Evolutionary conservation across 2,888 invertebrate genomes (phyloP).

Genomic region (Xestoiulus laeticollis): DNA sequence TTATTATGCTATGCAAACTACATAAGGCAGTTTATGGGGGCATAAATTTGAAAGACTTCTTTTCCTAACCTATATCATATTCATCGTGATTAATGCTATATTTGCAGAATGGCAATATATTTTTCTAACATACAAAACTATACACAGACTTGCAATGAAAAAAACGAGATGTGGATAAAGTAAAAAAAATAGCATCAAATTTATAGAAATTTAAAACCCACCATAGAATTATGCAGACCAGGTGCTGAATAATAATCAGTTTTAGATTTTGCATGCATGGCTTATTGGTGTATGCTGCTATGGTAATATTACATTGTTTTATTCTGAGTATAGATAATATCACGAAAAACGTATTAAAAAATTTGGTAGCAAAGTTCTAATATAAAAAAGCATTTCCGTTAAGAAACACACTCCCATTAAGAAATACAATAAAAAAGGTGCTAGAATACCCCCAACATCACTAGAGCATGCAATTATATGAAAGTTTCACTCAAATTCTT

Average conservation of each 20-base stretch:
- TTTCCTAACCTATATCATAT: not conserved
- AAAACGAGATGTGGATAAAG: not conserved
- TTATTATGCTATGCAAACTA: not conserved
- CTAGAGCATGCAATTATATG: not conserved
- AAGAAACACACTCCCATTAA: not conserved
- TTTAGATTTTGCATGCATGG: no score
- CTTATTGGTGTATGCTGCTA: no score
- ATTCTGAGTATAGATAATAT: no score
- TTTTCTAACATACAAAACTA: no score
- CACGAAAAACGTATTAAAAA: no score
- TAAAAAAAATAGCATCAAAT: not conserved
- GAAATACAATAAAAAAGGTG: not conserved
- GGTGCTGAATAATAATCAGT: no score
- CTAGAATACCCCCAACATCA: not conserved
- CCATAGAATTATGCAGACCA: no score
- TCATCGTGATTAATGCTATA: not conserved
- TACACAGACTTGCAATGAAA: not conserved
- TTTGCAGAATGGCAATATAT: not conserved
- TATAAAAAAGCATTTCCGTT: not conserved
- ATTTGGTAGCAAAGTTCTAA: no score
- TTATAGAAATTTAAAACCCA: no score
- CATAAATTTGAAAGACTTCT: constrained; percentile 18
- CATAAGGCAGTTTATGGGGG: constrained; percentile 21
- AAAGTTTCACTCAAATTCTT: not conserved
- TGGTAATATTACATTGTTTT: no score